A percentile compares a stretch with the other conserved stretches of the same genome.
Evolutionary conservation across 2,797 vertebrate species (phyloP).

Genomic region (Acipenser ruthenus): DNA sequence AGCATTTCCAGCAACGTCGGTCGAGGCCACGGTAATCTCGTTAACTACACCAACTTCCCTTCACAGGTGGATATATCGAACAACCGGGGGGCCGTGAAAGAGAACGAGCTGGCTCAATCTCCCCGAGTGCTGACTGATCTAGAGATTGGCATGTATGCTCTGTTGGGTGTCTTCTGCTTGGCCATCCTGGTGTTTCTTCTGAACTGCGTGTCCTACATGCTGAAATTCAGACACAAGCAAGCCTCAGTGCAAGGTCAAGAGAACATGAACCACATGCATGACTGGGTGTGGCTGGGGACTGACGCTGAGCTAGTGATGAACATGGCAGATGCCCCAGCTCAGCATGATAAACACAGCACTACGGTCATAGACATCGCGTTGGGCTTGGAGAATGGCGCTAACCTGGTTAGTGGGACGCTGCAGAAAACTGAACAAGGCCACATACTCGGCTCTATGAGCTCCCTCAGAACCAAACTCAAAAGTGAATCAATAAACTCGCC

Average conservation of each 20-base stretch:
- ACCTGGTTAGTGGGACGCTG: slow-evolving; percentile 47
- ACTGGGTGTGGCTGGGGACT: slow-evolving; percentile 80
- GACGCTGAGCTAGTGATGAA: slow-evolving; percentile 45
- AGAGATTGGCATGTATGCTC: slow-evolving; percentile 83
- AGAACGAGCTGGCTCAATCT: slow-evolving; percentile 52
- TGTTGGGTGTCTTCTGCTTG: slow-evolving; percentile 77
- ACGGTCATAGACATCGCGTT: slow-evolving; percentile 74
- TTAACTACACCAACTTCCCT: slow-evolving; percentile 54
- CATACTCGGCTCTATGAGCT: slow-evolving; percentile 48
- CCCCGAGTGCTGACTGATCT: slow-evolving; percentile 67
- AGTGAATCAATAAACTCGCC: slow-evolving; percentile 74
- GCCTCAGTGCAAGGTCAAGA: slow-evolving; percentile 65
- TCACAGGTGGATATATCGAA: slow-evolving; percentile 55
- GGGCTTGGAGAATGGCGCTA: slow-evolving; percentile 61
- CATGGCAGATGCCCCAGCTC: slow-evolving; percentile 40
- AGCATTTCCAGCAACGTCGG: slow-evolving; percentile 37
- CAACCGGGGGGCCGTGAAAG: slow-evolving; percentile 40
- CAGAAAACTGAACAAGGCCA: slow-evolving; percentile 44
- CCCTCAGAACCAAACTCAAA: slow-evolving; percentile 46
- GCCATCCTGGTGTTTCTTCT: slow-evolving; percentile 84
- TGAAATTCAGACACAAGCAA: slow-evolving; percentile 69
- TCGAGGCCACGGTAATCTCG: slow-evolving; percentile 48
- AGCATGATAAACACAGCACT: slow-evolving; percentile 57
- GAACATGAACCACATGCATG: slow-evolving; percentile 70
- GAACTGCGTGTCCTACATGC: slow-evolving; percentile 74